phyloP scores from a whole-genome alignment of 2,113 vertebrate species.

The Podarcis muralis region DNA sequence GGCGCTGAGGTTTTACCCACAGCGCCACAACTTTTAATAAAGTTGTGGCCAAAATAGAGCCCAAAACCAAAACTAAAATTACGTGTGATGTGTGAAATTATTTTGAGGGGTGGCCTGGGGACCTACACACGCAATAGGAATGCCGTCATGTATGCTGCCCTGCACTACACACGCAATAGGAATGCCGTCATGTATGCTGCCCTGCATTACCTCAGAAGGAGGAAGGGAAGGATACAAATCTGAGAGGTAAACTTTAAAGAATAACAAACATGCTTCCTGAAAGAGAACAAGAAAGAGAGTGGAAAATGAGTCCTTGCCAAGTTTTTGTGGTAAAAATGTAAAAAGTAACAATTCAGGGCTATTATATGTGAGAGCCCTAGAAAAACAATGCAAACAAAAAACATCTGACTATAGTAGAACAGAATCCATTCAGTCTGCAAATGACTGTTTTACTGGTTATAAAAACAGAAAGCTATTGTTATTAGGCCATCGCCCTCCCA shows the following conservation, averaged over 20 bases:
- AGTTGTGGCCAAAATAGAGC: too few species aligned
- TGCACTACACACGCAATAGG: too few species aligned
- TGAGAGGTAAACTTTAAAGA: background rate
- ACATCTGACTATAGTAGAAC: conserved; percentile 73
- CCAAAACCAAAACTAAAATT: too few species aligned
- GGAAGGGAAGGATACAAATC: background rate
- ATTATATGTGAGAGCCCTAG: conserved; percentile 72
- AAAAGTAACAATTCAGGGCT: conserved; percentile 72
- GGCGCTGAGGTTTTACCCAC: too few species aligned
- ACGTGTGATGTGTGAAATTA: too few species aligned
- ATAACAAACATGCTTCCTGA: background rate
- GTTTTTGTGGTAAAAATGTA: conserved; percentile 63
- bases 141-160: background rate
- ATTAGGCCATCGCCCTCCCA: conserved; percentile 77
- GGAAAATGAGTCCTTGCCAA: conserved; percentile 64
- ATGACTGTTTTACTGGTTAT: conserved; percentile 73
- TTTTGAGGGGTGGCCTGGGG: too few species aligned
- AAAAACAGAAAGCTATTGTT: conserved; percentile 75
- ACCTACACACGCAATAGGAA: too few species aligned
- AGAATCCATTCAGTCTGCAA: conserved; percentile 76
- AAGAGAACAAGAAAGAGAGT: conserved; percentile 19
- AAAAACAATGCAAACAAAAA: conserved; percentile 63
- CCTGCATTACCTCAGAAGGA: background rate
- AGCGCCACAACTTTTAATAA: too few species aligned
- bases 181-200: background rate